Base-by-base conservation (phyloP, 2,113 vertebrate species). In the Pteruthius melanotis region DNA sequence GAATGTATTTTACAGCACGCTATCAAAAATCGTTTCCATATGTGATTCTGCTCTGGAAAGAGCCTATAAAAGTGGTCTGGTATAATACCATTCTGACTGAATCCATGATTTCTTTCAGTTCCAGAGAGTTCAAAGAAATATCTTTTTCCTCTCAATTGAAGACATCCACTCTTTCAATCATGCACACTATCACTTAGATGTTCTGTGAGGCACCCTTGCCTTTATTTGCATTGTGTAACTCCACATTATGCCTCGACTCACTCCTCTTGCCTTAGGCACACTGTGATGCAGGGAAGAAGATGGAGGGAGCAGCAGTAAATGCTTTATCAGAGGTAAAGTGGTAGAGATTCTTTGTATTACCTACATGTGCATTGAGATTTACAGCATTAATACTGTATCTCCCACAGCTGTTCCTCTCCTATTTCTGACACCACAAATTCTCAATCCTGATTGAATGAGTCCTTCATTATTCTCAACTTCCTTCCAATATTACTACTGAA, bases 11-110 rank as follows among this genome's bases (percentile, higher is more conserved):
- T 88, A 88, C 31, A 83, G 52, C 71, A 93, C 3, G 0, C 86
- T 92, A 77, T 81, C 35, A 56, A 66, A 86, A 96, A 93, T 60
- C 78, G n/a, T 77, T 95, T 95, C 90, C 79, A 52, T 37, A 31
- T 49, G 64, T 59, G 52, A 81, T 68, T 86, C 33, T 59, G n/a
- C 56, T 60, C 79, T 83, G 79, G 79, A 92, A 92, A 75, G 50
- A 87, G 70, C 26, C n/a, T 40, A 3, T 53, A 61, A 81, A 85
- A 83, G 33, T 24, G 31, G 26, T 31, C 68, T 64, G 78, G 16
- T 52, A 37, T 5, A 64, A 71, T 18, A 60, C 18, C 39, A 30
- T 52, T 85, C 60, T 86, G 63, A 81, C 15, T 45, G 44, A 83
- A 71, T 81, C 44, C 3, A 2, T 44, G 23, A 83, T 64, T 86